Base-by-base conservation (phyloP, 2,888 invertebrate species). In the Sphaeridia pumilis region DNA sequence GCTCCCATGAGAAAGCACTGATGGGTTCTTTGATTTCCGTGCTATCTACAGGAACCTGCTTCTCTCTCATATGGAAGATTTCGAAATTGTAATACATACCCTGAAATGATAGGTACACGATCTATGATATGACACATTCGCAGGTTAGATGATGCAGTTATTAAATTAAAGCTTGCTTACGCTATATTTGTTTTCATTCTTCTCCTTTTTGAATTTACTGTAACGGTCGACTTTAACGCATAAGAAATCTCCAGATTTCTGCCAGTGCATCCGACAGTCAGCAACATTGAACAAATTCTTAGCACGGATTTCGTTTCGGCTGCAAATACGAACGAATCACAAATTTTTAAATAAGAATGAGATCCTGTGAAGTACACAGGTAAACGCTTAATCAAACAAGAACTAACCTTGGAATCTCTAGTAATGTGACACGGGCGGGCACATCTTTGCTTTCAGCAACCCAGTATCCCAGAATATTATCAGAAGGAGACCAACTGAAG, bases 61-160 rank as follows among this genome's bases (percentile, higher is more conserved):
- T 95, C 69, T 97, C 94, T 49, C 92, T 78, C 84, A 98, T 92
- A 69, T 97, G 93, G 76, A 98, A 98, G 64, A 98, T 87, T 75
- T 99, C 98, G 73, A 98, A 93, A 71, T 95, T 97, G 73, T 89
- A 94, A 67, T 92, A 93, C 83, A 94, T 87, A 62, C 95, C 94
- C 75, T 74, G 66, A 7, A 47, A 38, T 24, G 35, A 49, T 44
- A 44, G 22, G 35, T 10, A 50, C n/a, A n/a, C n/a, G n/a, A n/a
- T n/a, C n/a, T n/a, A n/a, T n/a, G n/a, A n/a, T n/a, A n/a, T n/a
- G n/a, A n/a, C n/a, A n/a, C n/a, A n/a, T n/a, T n/a, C n/a, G n/a
- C n/a, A n/a, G n/a, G n/a, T n/a, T n/a, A n/a, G n/a, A n/a, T n/a
- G n/a, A n/a, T n/a, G n/a, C n/a, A n/a, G n/a, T n/a, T n/a, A n/a